A percentile compares a stretch with the other conserved stretches of the same genome.
Evolutionary conservation across 2,797 vertebrate genomes (phyloP).

Genomic region (Enteromius afrohamiltoni): DNA sequence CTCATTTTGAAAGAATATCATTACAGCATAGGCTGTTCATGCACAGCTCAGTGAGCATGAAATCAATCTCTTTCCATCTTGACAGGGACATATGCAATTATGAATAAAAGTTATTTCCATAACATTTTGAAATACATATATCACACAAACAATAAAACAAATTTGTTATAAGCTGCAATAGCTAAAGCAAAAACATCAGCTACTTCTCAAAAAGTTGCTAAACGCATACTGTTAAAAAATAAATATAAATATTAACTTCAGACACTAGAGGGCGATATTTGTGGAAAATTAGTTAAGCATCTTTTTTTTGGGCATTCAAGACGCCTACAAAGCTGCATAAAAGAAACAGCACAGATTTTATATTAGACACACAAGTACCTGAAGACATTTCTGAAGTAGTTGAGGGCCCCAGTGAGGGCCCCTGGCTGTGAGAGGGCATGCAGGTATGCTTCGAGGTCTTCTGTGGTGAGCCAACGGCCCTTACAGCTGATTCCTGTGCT

Average conservation of each 20-base stretch:
- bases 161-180: neutral
- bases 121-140: neutral
- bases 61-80: neutral
- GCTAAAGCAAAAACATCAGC: neutral
- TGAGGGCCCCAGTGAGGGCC: conserved; percentile 93
- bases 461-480: conserved; percentile 87
- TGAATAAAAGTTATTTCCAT: neutral
- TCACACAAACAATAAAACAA: neutral
- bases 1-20: neutral
- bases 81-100: neutral
- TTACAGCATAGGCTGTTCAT: neutral
- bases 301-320: neutral
- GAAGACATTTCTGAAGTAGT: conserved; percentile 96
- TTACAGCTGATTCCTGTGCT: conserved; percentile 90
- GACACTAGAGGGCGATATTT: conserved; percentile 55
- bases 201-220: neutral
- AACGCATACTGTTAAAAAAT: neutral
- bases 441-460: conserved; percentile 94
- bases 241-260: neutral
- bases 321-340: neutral
- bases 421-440: conserved; percentile 95
- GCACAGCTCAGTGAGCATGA: conserved; percentile 22
- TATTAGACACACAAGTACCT: conserved; percentile 75
- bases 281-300: neutral
- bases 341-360: neutral